A percentile compares a stretch with the other conserved stretches of the same genome.
phyloP scores from a whole-genome alignment of 2,888 invertebrate genomes.

The Peribatodes rhomboidaria region DNA sequence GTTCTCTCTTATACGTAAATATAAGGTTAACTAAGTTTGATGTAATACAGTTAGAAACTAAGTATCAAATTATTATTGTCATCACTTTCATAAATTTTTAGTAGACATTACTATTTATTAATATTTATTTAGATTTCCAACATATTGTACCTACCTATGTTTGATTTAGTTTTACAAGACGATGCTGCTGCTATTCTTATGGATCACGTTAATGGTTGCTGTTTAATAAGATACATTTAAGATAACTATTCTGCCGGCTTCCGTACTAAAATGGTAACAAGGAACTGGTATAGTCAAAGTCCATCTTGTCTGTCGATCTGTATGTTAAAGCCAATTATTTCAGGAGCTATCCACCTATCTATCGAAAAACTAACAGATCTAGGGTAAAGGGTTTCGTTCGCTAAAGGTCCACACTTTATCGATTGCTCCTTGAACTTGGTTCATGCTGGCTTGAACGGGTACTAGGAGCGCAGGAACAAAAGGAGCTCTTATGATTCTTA shows the following conservation, averaged over 20 bases:
- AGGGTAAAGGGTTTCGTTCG: too few species aligned
- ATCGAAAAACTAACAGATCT: too few species aligned
- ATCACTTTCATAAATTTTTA: slow-evolving; percentile 30
- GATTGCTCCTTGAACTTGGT: too few species aligned
- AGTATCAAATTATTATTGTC: slow-evolving; percentile 20
- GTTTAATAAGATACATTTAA: not conserved
- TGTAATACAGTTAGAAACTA: slow-evolving; percentile 6
- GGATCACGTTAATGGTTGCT: slow-evolving; percentile 12
- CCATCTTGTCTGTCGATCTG: too few species aligned
- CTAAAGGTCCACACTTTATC: too few species aligned
- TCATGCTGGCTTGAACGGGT: not conserved
- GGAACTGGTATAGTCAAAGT: too few species aligned
- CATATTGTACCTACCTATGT: not conserved
- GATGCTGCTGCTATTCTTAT: slow-evolving; percentile 27
- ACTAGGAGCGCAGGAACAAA: too few species aligned
- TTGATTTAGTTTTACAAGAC: slow-evolving; percentile 11
- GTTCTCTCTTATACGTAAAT: slow-evolving; percentile 22
- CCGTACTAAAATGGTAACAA: too few species aligned
- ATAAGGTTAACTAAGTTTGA: not conserved
- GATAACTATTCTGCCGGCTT: too few species aligned
- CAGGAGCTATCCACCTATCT: too few species aligned
- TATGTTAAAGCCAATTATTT: too few species aligned
- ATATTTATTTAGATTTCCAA: slow-evolving; percentile 26
- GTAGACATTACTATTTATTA: slow-evolving; percentile 34
- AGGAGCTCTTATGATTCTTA: too few species aligned